Base-by-base conservation (phyloP, 1,140 invertebrate genomes). In the Melanaphis sacchari region DNA sequence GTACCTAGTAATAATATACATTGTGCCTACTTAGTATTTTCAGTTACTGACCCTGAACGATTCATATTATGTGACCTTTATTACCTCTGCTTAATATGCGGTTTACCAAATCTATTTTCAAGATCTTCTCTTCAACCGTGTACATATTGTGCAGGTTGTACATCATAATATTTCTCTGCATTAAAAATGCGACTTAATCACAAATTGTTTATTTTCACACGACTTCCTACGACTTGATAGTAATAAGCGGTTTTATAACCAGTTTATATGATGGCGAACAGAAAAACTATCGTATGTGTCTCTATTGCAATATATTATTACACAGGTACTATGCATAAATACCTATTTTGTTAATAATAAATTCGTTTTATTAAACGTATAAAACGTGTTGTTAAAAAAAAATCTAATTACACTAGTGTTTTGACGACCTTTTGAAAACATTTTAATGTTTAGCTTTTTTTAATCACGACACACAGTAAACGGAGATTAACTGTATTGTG, bases 71-170 rank as follows among this genome's bases (percentile, higher is more conserved):
- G 31, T n/a, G 31, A 89, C 36, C n/a, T 38, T 38, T n/a, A 52
- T 49, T 21, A 52, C 22, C n/a, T 49, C 26, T 38, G 21, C 4
- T 7, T 7, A 87, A 6, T 52, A 52, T 38, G 1, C 6, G n/a
- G 4, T 52, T 89, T 5, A 24, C 21, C 46, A 52, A 89, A 89
- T 89, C n/a, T 89, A 8, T 38, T n/a, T 52, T 89, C 46, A 89
- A 89, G 46, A 89, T 52, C n/a, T 38, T 52, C 21, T 49, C 87
- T n/a, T 89, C 52, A 46, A 89, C 87, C 87, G 9, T 89, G 87
- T 84, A 84, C 46, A 49, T 49, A 49, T 49, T 49, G 18, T 21
- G 46, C 18, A 21, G 46, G 15, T 18, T 21, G 18, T 81, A 8
- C n/a, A 15, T 40, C 26, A 43, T 66, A 66, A 26, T 31, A 26